phyloP scores from a whole-genome alignment of 64 coral and sea anemone species.

The Montipora efflorescens region DNA sequence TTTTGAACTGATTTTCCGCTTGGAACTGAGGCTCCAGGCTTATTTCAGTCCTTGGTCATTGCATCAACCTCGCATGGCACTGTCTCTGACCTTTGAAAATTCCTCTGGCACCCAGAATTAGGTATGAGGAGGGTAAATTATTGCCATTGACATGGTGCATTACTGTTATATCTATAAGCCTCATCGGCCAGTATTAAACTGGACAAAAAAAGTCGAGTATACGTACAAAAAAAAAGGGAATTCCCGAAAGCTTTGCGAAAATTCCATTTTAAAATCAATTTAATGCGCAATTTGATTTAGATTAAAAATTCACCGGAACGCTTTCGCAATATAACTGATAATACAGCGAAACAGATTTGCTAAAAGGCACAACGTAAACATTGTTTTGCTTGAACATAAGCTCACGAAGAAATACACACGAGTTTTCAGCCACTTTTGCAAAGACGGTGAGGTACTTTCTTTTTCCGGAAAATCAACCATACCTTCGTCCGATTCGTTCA shows the following conservation, averaged over 20 bases:
- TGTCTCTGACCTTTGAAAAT: too few relatives aligned
- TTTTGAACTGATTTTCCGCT: too few relatives aligned
- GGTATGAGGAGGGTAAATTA: too few relatives aligned
- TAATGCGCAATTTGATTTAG: not conserved
- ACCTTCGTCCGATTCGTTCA: slow-evolving; percentile 99
- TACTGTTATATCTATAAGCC: too few relatives aligned
- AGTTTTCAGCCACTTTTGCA: not conserved
- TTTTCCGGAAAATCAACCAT: not conserved
- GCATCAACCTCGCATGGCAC: too few relatives aligned
- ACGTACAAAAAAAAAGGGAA: not conserved
- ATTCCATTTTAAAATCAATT: not conserved
- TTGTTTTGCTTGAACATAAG: not conserved
- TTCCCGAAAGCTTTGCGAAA: not conserved
- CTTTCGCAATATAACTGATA: not conserved
- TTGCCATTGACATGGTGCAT: too few relatives aligned
- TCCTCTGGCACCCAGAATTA: too few relatives aligned
- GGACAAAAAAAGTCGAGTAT: not conserved
- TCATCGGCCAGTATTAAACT: too few relatives aligned
- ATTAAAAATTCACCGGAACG: not conserved
- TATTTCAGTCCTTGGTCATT: too few relatives aligned
- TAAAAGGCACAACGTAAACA: slow-evolving; percentile 41
- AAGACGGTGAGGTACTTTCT: not conserved
- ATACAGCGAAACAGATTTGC: not conserved
- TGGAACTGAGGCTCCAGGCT: too few relatives aligned
- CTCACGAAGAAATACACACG: not conserved